Evolutionary conservation across 2,888 invertebrate species (phyloP).

Genomic region (Monoplex corrugatus): DNA sequence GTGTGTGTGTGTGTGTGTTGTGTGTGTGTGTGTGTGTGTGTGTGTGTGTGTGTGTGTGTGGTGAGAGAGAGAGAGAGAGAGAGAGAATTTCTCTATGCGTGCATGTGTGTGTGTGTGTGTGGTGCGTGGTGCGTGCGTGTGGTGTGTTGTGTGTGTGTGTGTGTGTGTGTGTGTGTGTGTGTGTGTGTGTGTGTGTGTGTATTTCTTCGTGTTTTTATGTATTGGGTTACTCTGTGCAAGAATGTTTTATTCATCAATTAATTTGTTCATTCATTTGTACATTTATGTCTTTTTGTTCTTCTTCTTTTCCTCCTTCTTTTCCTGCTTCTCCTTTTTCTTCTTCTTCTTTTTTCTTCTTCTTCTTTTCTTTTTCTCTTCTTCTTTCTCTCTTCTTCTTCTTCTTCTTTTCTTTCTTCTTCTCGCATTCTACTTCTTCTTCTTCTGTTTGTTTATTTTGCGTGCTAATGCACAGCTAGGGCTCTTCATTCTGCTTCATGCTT

Average conservation of each 20-base stretch:
- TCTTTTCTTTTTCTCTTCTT: neutral
- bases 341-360: neutral
- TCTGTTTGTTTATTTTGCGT: too few relatives aligned
- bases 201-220: neutral
- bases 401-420: neutral
- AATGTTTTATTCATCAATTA: too few relatives aligned
- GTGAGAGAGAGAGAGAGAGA: too few relatives aligned
- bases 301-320: neutral
- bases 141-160: too few relatives aligned
- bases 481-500: neutral
- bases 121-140: too few relatives aligned
- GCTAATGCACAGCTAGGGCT: too few relatives aligned
- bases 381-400: neutral
- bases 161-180: constrained; percentile 37
- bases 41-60: too few relatives aligned
- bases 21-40: too few relatives aligned
- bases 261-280: neutral
- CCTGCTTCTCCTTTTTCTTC: neutral
- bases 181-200: constrained; percentile 27
- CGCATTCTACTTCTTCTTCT: neutral
- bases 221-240: too few relatives aligned
- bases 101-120: neutral
- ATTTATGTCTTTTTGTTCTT: neutral
- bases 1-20: too few relatives aligned
- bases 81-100: neutral